These are phyloP conservation scores for Melikaiella ostensackeni DNA, from an alignment of 2,888 invertebrate genomes.

Conservation along the genomic window DNA sequence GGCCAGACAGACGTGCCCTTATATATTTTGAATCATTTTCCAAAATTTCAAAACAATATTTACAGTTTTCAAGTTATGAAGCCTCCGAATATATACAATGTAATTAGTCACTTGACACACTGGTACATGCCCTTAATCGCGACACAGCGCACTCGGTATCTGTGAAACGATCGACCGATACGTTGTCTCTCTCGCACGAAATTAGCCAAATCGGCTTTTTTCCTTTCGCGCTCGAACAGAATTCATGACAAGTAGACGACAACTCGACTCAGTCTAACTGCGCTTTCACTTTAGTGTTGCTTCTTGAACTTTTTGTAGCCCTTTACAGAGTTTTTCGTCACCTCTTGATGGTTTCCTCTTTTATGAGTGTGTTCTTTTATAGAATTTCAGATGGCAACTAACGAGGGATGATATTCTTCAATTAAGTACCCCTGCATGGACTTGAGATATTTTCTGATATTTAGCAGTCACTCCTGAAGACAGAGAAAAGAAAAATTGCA, in stretches of 20 bases:
- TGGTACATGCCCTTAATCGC: neutral
- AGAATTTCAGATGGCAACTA: neutral
- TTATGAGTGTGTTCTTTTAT: neutral
- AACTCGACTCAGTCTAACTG: neutral
- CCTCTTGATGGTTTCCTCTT: neutral
- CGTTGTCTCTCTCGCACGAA: neutral
- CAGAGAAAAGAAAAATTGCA: too few species aligned
- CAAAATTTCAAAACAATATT: too few species aligned
- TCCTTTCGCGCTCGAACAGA: neutral
- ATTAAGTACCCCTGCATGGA: too few species aligned
- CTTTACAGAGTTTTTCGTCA: neutral
- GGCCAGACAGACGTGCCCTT: too few species aligned
- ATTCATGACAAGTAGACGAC: neutral
- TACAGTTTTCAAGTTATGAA: too few species aligned
- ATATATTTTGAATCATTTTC: too few species aligned
- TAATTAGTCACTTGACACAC: too few species aligned
- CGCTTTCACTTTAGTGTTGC: neutral
- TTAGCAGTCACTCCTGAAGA: too few species aligned
- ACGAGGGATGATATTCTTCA: neutral
- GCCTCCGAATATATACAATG: too few species aligned
- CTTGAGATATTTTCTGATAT: too few species aligned
- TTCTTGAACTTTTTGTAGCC: neutral
- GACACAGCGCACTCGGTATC: slow-evolving; percentile 5
- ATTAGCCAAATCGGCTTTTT: neutral
- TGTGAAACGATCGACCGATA: neutral